phyloP scores from a whole-genome alignment of 2,888 invertebrate genomes.

The Leistus spinibarbis region DNA sequence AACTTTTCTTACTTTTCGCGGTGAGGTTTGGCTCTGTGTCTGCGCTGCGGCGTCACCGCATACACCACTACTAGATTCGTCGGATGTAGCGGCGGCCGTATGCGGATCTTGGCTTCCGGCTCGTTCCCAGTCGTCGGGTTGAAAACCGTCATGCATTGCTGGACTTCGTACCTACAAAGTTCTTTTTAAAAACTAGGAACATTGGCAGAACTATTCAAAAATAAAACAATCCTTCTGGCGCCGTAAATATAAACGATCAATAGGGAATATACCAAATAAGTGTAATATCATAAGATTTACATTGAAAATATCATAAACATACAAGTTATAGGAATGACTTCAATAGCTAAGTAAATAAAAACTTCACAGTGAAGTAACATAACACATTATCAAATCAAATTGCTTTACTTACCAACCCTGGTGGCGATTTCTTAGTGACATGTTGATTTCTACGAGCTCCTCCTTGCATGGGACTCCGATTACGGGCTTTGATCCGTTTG shows the following conservation, averaged over 20 bases:
- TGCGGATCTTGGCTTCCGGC: slow-evolving; percentile 12
- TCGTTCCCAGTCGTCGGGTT: slow-evolving; percentile 12
- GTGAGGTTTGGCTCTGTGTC: slow-evolving; percentile 55
- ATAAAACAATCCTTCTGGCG: no score
- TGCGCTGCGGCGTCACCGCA: slow-evolving; percentile 41
- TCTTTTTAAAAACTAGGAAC: neutral
- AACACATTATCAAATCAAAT: no score
- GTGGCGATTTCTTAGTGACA: slow-evolving; percentile 47
- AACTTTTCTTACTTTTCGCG: slow-evolving; percentile 66
- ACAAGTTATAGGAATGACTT: no score
- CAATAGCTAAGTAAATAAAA: no score
- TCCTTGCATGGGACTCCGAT: slow-evolving; percentile 54
- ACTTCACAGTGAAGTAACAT: no score
- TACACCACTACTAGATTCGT: slow-evolving; percentile 58
- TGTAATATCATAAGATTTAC: no score
- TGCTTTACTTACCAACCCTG: slow-evolving; percentile 49
- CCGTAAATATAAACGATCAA: no score
- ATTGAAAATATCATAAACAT: no score
- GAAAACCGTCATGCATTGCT: slow-evolving; percentile 20
- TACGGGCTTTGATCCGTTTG: slow-evolving; percentile 54
- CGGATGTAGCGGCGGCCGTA: slow-evolving; percentile 51
- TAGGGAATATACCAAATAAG: no score
- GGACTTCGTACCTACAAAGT: slow-evolving; percentile 25
- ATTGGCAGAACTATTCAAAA: neutral
- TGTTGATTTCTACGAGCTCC: slow-evolving; percentile 49